Evolutionary conservation across 2,113 vertebrate species (phyloP).

Genomic region (Onychostruthus taczanowskii): DNA sequence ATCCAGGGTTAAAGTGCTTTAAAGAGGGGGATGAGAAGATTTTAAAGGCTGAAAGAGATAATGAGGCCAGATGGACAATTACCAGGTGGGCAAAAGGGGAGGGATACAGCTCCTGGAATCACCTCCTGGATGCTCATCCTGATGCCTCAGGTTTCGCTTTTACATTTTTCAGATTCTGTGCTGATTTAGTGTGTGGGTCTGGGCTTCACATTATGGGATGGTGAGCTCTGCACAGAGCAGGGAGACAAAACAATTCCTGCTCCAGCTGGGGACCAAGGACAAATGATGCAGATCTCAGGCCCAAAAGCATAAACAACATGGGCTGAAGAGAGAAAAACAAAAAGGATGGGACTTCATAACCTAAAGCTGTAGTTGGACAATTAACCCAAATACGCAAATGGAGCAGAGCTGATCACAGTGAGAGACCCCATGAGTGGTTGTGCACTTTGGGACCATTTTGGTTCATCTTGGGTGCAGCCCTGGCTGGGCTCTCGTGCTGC

Average conservation of each 20-base stretch:
- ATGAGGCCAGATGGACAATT: background rate
- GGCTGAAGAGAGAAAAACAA: background rate
- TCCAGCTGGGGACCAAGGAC: background rate
- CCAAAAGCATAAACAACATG: background rate
- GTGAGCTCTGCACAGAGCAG: background rate
- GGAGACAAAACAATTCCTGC: background rate
- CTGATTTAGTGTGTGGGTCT: background rate
- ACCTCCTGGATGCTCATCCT: background rate
- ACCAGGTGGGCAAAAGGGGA: background rate
- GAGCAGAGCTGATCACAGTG: background rate
- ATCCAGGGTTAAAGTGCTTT: background rate
- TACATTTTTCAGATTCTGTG: background rate
- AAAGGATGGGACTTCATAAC: background rate
- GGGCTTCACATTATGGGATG: fast-evolving
- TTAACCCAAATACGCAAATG: background rate
- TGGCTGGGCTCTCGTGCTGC: background rate
- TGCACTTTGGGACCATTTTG: background rate
- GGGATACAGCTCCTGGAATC: background rate
- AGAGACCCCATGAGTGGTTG: fast-evolving
- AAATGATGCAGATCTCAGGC: background rate
- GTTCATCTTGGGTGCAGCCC: background rate
- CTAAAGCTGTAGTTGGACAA: background rate
- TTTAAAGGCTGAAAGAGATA: background rate
- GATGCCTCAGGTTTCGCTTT: background rate
- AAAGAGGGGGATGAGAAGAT: background rate